Base-by-base conservation (phyloP, 2,888 invertebrate genomes). In the Crepidodera aurea region DNA sequence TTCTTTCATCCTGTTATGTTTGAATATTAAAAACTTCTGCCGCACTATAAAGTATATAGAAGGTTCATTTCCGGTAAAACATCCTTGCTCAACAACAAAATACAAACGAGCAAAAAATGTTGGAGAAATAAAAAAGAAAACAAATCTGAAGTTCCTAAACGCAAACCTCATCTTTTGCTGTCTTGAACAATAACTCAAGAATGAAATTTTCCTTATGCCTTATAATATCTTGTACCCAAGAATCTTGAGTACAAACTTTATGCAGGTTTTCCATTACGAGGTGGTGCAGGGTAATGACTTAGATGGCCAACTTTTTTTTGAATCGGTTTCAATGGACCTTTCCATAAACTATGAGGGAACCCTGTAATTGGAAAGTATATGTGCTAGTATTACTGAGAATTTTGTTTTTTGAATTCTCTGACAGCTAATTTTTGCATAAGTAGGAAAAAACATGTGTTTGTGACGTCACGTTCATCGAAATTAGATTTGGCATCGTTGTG, bases 201-300 rank as follows among this genome's bases (percentile, higher is more conserved):
- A 64, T 64, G 56, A 57, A 60, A 53, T 60, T 60, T 60, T 48
- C 37, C 50, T 60, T 46, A 60, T 63, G 59, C 58, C 40, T 53
- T 57, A 44, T 37, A 51, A 55, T 55, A 42, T 44, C 55, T 27
- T 40, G 55, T 55, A 32, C 19, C 42, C 16, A 12, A 10, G 22
- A 55, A 44, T 55, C 42, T n/a, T 18, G 18, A n/a, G 16, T 19
- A 42, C 13, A 42, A 42, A 42, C 8, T 42, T 18, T 29, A 10
- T 29, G 29, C 29, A 6, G 6, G 3, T 29, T 10, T 42, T 42
- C 42, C 42, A 42, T 42, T 39, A 39, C n/a, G 18, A 18, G 4
- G 16, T 42, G 42, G 42, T 42, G 8, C 15, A 13, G 4, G 12
- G 1, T 18, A 7, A 7, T 7, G 16, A 42, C 12, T 8, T 13